Evolutionary conservation across 2,888 invertebrate species (phyloP).

Genomic region (Xestia rhomboidea): DNA sequence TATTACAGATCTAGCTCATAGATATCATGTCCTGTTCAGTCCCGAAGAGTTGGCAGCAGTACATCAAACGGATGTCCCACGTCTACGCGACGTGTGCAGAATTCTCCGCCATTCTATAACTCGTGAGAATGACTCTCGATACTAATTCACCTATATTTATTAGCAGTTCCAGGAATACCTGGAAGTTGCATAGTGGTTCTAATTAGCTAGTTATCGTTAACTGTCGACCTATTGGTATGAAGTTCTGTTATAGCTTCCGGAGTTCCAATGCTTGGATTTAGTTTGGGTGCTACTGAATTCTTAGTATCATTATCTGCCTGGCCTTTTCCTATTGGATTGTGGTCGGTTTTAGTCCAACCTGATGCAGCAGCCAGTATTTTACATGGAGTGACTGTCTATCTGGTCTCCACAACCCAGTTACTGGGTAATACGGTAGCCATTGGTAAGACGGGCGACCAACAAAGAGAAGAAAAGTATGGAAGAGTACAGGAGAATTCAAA

Average conservation of each 20-base stretch:
- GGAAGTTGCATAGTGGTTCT: slow-evolving; percentile 46
- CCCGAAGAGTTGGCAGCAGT: slow-evolving; percentile 49
- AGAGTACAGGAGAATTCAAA: neutral
- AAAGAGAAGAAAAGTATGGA: neutral
- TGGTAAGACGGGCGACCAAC: neutral
- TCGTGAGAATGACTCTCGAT: slow-evolving; percentile 71
- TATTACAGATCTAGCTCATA: slow-evolving; percentile 7
- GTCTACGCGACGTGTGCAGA: slow-evolving; percentile 69
- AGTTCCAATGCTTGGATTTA: neutral
- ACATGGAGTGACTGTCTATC: neutral
- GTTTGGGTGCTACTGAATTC: neutral
- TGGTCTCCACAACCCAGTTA: too few species aligned
- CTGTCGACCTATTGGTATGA: slow-evolving; percentile 21
- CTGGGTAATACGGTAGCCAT: neutral
- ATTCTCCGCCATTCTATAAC: slow-evolving; percentile 66
- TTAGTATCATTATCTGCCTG: neutral
- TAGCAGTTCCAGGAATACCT: slow-evolving; percentile 47
- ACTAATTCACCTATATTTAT: slow-evolving; percentile 66
- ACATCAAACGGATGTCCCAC: slow-evolving; percentile 75
- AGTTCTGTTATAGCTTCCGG: slow-evolving; percentile 9
- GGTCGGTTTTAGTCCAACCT: neutral
- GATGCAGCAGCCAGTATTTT: neutral
- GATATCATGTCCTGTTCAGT: slow-evolving; percentile 40
- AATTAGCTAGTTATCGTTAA: slow-evolving; percentile 28
- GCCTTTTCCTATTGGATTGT: neutral